These are phyloP conservation scores for Recurvirostra avosetta DNA, from an alignment of 2,113 vertebrate species.

Conservation along the genomic window DNA sequence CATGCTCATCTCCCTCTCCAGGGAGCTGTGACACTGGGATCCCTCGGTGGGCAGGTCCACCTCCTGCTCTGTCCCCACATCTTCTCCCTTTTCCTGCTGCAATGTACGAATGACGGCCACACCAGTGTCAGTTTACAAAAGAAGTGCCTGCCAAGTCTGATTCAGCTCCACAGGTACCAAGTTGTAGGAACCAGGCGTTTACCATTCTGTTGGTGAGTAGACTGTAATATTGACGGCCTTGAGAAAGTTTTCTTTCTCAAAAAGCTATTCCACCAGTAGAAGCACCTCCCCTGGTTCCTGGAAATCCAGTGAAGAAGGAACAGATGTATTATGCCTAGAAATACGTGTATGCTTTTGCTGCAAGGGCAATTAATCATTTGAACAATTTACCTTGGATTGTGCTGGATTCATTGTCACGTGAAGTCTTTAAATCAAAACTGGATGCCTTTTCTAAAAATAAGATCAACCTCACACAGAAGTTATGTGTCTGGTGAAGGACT, in stretches of 20 bases:
- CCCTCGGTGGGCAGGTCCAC: neutral
- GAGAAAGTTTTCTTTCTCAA: neutral
- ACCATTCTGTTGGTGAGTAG: neutral
- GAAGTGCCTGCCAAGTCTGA: neutral
- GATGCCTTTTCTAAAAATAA: neutral
- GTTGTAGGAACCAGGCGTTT: neutral
- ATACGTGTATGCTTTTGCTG: rapidly evolving
- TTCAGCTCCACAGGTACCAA: neutral
- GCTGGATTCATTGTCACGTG: neutral
- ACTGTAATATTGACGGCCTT: no score
- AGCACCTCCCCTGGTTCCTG: neutral
- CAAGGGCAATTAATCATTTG: neutral
- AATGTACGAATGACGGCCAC: neutral
- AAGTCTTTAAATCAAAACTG: neutral
- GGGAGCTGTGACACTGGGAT: neutral
- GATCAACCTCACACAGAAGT: neutral
- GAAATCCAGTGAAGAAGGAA: neutral
- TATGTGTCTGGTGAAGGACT: neutral
- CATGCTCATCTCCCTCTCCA: neutral
- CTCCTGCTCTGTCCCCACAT: neutral
- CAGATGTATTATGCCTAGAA: neutral
- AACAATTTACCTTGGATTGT: neutral
- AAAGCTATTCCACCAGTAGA: neutral
- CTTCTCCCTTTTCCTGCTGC: neutral
- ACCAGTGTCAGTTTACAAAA: neutral